phyloP scores from a whole-genome alignment of 2,113 vertebrate genomes.

The Sander lucioperca region DNA sequence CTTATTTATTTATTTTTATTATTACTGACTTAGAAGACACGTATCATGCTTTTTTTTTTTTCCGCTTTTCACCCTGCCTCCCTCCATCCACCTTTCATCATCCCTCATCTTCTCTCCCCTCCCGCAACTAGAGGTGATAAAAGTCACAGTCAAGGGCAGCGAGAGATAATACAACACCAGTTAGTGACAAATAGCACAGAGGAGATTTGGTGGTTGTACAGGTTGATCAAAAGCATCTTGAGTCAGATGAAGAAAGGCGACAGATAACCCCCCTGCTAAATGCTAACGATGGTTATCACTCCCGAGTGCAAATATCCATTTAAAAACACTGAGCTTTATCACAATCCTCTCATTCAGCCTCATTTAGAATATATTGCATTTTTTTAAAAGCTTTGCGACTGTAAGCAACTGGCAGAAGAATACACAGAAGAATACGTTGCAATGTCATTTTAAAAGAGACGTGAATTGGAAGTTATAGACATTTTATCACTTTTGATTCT shows the following conservation, averaged over 20 bases:
- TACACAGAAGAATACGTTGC: not conserved
- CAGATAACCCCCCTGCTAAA: conserved; percentile 31
- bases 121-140: conserved; percentile 53
- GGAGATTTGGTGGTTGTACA: conserved; percentile 44
- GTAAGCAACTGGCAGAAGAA: not conserved
- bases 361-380: conserved; percentile 5
- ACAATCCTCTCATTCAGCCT: not conserved
- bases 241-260: conserved; percentile 54
- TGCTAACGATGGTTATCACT: conserved; percentile 34
- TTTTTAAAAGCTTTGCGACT: conserved; percentile 21
- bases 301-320: conserved; percentile 3
- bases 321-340: conserved; percentile 15
- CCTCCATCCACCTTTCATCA: conserved; percentile 19
- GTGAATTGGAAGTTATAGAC: conserved; percentile 32
- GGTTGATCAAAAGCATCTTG: conserved; percentile 54
- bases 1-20: conserved; percentile 6
- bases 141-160: conserved; percentile 57
- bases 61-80: conserved; percentile 13
- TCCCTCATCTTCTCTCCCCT: conserved; percentile 21
- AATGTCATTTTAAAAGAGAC: conserved; percentile 36
- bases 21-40: conserved; percentile 11
- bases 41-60: conserved; percentile 34
- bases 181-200: conserved; percentile 66
- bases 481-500: conserved; percentile 60
- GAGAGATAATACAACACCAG: conserved; percentile 64